Conservation (phyloP, 2,797 vertebrate species). For the Echeneis naucrates region DNA sequence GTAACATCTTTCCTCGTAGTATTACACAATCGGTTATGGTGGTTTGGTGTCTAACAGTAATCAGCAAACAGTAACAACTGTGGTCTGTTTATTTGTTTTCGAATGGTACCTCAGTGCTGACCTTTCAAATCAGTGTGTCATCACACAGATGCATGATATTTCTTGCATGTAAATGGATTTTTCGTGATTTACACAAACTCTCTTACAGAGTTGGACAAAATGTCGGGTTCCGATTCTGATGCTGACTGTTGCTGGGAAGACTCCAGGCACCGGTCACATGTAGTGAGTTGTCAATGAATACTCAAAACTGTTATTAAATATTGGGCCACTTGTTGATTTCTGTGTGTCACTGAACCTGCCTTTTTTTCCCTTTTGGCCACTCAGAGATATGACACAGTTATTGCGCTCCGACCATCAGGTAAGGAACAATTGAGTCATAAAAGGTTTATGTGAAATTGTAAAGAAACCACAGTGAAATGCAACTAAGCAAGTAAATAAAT, state of each 20-base stretch:
- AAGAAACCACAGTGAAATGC: too few relatives aligned
- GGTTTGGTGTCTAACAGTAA: too few relatives aligned
- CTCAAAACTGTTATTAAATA: not conserved
- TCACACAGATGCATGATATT: too few relatives aligned
- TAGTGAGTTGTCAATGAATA: constrained; percentile 39
- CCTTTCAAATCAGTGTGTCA: too few relatives aligned
- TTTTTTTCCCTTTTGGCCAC: not conserved
- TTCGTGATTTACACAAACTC: not conserved
- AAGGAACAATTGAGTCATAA: not conserved
- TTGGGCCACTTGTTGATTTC: not conserved
- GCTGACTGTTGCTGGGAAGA: constrained; percentile 22
- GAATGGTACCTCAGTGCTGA: too few relatives aligned
- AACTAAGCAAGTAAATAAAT: too few relatives aligned
- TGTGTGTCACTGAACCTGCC: not conserved
- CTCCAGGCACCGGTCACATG: accelerated
- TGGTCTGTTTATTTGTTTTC: too few relatives aligned
- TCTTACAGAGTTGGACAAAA: constrained; percentile 56
- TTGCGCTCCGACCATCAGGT: constrained; percentile 49
- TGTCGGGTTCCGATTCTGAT: constrained; percentile 59
- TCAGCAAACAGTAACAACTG: too few relatives aligned
- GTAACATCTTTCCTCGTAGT: too few relatives aligned
- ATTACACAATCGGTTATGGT: too few relatives aligned
- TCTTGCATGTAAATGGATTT: not conserved
- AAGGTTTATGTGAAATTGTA: too few relatives aligned
- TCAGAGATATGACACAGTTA: not conserved